A percentile compares a stretch with the other conserved stretches of the same genome.
phyloP scores from a whole-genome alignment of 2,797 vertebrate genomes.

The Channa striata region DNA sequence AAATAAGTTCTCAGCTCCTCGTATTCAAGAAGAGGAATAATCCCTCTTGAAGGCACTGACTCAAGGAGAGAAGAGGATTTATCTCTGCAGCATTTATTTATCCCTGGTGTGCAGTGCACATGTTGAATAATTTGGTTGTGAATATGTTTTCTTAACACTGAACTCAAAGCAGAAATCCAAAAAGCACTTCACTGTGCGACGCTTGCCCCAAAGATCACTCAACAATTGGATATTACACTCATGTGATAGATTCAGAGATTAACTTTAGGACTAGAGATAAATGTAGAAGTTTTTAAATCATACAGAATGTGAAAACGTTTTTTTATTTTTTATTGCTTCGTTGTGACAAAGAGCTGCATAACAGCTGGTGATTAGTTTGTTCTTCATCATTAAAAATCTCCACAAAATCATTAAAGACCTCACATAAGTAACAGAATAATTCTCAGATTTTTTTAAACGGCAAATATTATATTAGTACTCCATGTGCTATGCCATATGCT shows the following conservation, averaged over 20 bases:
- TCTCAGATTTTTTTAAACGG: constrained; percentile 42
- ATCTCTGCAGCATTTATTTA: constrained; percentile 62
- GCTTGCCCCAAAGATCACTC: constrained; percentile 73
- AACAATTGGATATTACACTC: constrained; percentile 50
- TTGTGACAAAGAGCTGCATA: constrained; percentile 39
- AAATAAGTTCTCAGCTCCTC: constrained; percentile 43
- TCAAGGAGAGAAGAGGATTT: constrained; percentile 52
- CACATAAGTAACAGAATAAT: constrained; percentile 35
- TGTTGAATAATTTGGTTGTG: constrained; percentile 51
- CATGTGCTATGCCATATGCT: constrained; percentile 51
- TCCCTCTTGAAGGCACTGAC: constrained; percentile 64
- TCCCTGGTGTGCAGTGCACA: constrained; percentile 56
- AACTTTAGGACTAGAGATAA: constrained; percentile 37
- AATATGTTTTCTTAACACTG: constrained; percentile 70
- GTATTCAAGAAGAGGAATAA: constrained; percentile 52
- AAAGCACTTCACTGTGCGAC: constrained; percentile 71
- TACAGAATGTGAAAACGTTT: constrained; percentile 35
- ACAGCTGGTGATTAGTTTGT: constrained; percentile 34
- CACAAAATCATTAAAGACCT: constrained; percentile 30
- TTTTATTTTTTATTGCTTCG: constrained; percentile 42
- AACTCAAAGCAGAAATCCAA: constrained; percentile 74
- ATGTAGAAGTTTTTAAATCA: constrained; percentile 46
- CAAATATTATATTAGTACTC: constrained; percentile 43
- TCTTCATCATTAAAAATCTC: constrained; percentile 32
- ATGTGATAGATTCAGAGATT: constrained; percentile 31